Evolutionary conservation across 64 coral and sea anemone genomes (phyloP).

Genomic region (Porites australiensis): DNA sequence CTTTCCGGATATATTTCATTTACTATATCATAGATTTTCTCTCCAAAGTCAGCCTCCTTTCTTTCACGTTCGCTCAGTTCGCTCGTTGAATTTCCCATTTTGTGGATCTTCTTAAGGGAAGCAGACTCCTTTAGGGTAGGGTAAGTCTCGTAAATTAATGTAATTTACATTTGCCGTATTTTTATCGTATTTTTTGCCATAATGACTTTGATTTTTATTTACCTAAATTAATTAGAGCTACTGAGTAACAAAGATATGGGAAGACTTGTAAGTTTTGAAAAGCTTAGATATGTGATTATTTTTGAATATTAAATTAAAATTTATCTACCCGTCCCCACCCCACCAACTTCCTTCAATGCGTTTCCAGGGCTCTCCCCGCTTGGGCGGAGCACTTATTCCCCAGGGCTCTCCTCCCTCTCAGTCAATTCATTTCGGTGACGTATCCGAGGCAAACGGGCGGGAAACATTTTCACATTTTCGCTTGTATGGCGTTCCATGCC

Average conservation of each 20-base stretch:
- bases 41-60: conserved; percentile 33
- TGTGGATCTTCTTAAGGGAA: neutral
- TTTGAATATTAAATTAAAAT: no score
- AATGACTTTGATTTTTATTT: neutral
- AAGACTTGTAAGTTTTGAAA: neutral
- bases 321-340: no score
- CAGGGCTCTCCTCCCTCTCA: no score
- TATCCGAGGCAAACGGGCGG: no score
- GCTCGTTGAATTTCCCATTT: conserved; percentile 20
- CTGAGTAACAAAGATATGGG: no score
- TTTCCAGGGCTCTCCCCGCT: no score
- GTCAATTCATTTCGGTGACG: no score
- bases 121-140: neutral
- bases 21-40: conserved; percentile 53
- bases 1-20: conserved; percentile 44
- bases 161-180: neutral
- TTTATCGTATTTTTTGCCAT: neutral
- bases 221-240: neutral
- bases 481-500: no score
- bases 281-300: no score
- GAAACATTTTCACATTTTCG: no score
- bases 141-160: neutral
- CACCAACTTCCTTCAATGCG: no score
- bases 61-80: conserved; percentile 33
- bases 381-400: no score